These are phyloP conservation scores for Lasioglossum calceatum DNA, from an alignment of 2,888 invertebrate species.

Conservation along the genomic window DNA sequence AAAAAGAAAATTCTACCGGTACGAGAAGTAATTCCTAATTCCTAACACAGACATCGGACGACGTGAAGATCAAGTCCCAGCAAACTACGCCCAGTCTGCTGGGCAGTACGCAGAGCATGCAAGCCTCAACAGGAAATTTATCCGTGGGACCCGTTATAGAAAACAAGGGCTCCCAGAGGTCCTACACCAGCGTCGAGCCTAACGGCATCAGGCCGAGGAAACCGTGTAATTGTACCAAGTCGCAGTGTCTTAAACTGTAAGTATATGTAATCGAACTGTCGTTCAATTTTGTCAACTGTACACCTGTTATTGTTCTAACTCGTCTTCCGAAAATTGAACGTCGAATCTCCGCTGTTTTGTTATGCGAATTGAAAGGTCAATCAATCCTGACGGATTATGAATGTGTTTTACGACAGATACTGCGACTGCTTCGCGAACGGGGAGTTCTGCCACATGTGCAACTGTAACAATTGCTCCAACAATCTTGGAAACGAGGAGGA, in stretches of 20 bases:
- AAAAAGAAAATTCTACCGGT: background rate
- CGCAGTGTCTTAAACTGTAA: slow-evolving; percentile 98
- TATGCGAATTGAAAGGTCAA: slow-evolving; percentile 29
- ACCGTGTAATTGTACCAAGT: slow-evolving; percentile 99
- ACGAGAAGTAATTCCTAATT: background rate
- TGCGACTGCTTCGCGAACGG: slow-evolving; percentile 99
- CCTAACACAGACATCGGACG: slow-evolving; percentile 73
- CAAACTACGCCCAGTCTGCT: slow-evolving; percentile 78
- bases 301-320: background rate
- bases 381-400: slow-evolving; percentile 25
- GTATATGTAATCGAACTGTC: slow-evolving; percentile 74
- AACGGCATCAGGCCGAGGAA: slow-evolving; percentile 91
- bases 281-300: background rate
- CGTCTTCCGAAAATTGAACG: too few relatives aligned
- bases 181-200: slow-evolving; percentile 82
- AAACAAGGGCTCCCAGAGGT: slow-evolving; percentile 75
- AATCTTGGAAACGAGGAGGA: slow-evolving; percentile 98
- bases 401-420: slow-evolving; percentile 86
- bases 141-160: slow-evolving; percentile 75
- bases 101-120: slow-evolving; percentile 76
- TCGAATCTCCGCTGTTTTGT: slow-evolving; percentile 56
- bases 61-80: slow-evolving; percentile 77
- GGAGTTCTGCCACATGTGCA: slow-evolving; percentile 99
- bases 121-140: slow-evolving; percentile 75
- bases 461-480: slow-evolving; percentile 98